Evolutionary conservation across 2,888 invertebrate genomes (phyloP).

Genomic region (Phyto melanocephala): DNA sequence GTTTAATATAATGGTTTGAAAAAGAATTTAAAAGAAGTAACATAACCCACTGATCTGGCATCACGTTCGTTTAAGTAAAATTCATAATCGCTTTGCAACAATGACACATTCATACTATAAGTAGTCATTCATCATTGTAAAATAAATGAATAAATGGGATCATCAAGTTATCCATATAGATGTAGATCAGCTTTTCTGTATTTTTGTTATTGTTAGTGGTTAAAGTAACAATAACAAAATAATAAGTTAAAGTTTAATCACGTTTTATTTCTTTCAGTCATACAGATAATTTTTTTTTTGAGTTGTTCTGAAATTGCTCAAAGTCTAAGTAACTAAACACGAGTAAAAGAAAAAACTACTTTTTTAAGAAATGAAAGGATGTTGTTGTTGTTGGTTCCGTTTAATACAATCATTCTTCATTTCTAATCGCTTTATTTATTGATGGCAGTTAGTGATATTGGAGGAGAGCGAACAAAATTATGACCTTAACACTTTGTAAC

Average conservation of each 20-base stretch:
- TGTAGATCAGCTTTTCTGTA: slow-evolving; percentile 34
- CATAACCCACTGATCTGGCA: background rate
- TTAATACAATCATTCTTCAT: slow-evolving; percentile 40
- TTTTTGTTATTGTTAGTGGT: background rate
- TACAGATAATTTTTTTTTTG: background rate
- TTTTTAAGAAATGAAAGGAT: slow-evolving; percentile 11
- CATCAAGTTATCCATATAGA: slow-evolving; percentile 48
- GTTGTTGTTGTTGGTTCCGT: background rate
- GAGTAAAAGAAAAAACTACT: no score
- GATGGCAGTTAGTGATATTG: slow-evolving; percentile 43
- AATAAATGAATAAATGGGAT: slow-evolving; percentile 39
- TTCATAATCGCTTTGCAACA: background rate
- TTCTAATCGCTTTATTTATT: slow-evolving; percentile 51
- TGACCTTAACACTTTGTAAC: slow-evolving; percentile 56
- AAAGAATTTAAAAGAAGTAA: no score
- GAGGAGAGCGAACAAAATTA: slow-evolving; percentile 22
- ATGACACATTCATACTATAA: background rate
- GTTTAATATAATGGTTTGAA: no score
- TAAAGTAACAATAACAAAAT: background rate
- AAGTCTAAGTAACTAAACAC: no score
- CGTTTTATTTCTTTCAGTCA: slow-evolving; percentile 37
- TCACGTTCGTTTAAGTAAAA: background rate
- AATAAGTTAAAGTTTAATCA: slow-evolving; percentile 57
- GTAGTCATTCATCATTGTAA: slow-evolving; percentile 24
- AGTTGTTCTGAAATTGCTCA: no score